Evolutionary conservation across 2,797 vertebrate species (phyloP).

Genomic region (Acanthornis magna): DNA sequence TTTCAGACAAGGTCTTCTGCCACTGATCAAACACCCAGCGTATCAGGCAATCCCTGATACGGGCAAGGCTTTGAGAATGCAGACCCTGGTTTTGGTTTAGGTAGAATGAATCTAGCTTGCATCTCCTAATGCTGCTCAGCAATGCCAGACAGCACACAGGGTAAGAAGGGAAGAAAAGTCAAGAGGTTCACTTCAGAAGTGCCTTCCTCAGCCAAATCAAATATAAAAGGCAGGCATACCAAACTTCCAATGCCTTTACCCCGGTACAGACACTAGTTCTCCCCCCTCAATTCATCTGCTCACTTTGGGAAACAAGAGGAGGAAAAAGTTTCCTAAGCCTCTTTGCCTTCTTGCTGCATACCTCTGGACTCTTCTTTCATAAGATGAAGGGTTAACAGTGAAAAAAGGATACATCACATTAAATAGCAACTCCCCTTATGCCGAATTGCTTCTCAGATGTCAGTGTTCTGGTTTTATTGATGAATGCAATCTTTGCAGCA

Average conservation of each 20-base stretch:
- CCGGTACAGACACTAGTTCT: background rate
- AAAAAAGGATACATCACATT: background rate
- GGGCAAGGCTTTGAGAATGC: background rate
- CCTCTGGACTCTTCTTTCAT: background rate
- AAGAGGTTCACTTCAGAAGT: background rate
- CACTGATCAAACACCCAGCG: background rate
- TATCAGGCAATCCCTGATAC: background rate
- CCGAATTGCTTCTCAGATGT: background rate
- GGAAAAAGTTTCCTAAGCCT: background rate
- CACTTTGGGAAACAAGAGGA: background rate
- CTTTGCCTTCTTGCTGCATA: background rate
- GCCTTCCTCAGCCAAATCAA: background rate
- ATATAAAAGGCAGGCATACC: background rate
- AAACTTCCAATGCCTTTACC: background rate
- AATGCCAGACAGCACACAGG: background rate
- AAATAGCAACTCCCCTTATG: background rate
- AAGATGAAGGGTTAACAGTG: background rate
- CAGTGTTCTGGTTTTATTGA: background rate
- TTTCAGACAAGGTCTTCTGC: background rate
- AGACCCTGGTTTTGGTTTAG: background rate
- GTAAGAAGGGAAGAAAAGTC: background rate
- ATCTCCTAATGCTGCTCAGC: background rate
- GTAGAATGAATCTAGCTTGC: background rate
- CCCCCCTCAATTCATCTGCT: background rate
- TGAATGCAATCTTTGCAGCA: background rate